Percentiles rank a stretch among this genome's conserved stretches.
These are phyloP conservation scores for Zygogramma bicolorata DNA, from an alignment of 2,888 invertebrate genomes.

Conservation along the genomic window DNA sequence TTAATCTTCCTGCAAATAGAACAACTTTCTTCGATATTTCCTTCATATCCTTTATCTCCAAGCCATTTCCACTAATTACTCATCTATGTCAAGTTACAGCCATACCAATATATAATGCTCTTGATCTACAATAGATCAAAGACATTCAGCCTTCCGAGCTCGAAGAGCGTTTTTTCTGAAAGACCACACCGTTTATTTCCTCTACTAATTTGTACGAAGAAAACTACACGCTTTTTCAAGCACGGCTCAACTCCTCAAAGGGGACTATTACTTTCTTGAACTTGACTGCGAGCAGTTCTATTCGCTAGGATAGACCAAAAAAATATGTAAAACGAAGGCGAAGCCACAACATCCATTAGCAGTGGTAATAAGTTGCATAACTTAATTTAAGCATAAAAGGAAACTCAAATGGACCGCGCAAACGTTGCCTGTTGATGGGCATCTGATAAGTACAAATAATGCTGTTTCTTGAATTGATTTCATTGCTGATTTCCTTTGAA, in stretches of 20 bases:
- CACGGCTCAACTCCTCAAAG: slow-evolving; percentile 15
- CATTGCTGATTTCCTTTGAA: slow-evolving; percentile 42
- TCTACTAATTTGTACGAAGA: slow-evolving; percentile 29
- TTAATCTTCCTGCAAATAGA: too few relatives aligned
- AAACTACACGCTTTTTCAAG: slow-evolving; percentile 15
- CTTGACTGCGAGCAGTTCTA: slow-evolving; percentile 25
- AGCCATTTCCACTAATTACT: too few relatives aligned
- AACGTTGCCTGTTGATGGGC: slow-evolving; percentile 40
- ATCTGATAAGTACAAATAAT: slow-evolving; percentile 44
- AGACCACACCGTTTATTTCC: slow-evolving; percentile 19
- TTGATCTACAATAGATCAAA: too few relatives aligned
- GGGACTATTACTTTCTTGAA: slow-evolving; percentile 24
- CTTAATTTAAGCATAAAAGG: slow-evolving; percentile 48
- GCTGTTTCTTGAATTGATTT: slow-evolving; percentile 46
- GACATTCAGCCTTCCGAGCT: neutral
- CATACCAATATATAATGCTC: too few relatives aligned
- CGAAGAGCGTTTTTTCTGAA: neutral
- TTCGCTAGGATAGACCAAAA: slow-evolving; percentile 23
- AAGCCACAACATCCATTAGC: slow-evolving; percentile 37
- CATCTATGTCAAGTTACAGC: too few relatives aligned
- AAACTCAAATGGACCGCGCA: slow-evolving; percentile 41
- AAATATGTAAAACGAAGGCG: slow-evolving; percentile 34
- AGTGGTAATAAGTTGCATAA: slow-evolving; percentile 42
- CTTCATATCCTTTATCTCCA: too few relatives aligned
- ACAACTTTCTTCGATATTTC: too few relatives aligned